Evolutionary conservation across 2,888 invertebrate genomes (phyloP), one percentile per base, ranked within the genome.

Genomic region (Strigamia transsilvanica): DNA sequence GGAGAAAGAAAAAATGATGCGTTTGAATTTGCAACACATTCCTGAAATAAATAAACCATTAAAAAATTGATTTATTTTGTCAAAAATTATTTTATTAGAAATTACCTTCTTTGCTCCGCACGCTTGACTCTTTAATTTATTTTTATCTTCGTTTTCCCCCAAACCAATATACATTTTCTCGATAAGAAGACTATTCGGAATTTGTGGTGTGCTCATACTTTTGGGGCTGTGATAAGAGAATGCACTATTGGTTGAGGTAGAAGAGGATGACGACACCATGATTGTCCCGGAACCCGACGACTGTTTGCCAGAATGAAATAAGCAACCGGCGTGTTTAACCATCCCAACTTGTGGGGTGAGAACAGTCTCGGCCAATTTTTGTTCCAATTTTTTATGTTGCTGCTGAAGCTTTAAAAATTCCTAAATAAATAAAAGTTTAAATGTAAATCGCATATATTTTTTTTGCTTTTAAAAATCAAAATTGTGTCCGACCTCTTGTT

Each of bases 1-100:
- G 94, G 94, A 4, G 93, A 92, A 27, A 86, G 83, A 9, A 85
- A 79, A 34, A 79, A 79, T 13, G 21, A 34, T 15, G 34, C 79
- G 12, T 38, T 21, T 34, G 79, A 38, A 79, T 79, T 79, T 21
- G 34, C 34, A 80, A 80, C 41, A 46, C 12, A 21, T 10, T 80
- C 79, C 79, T 79, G 12, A 12, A 13, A 38, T 6, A 79, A 21
- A 34, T 3, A 27, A 32, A 27, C 7, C 0, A 79, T 1, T 2
- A 73, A 73, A 46, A 15, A 46, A 15, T 46, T 15, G 15, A 27
- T 27, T 1, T 27, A 27, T 2, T 3, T 46, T 46, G 7, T 15
- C 21, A 21, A 61, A 18, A 61, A 5, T 38, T 5, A 38, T 38
- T 38, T 38, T 38, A 38, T 38, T 27, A 38, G 6, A 38, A 6